Conservation (phyloP, 2,888 invertebrate species). For the Carabus problematicus region DNA sequence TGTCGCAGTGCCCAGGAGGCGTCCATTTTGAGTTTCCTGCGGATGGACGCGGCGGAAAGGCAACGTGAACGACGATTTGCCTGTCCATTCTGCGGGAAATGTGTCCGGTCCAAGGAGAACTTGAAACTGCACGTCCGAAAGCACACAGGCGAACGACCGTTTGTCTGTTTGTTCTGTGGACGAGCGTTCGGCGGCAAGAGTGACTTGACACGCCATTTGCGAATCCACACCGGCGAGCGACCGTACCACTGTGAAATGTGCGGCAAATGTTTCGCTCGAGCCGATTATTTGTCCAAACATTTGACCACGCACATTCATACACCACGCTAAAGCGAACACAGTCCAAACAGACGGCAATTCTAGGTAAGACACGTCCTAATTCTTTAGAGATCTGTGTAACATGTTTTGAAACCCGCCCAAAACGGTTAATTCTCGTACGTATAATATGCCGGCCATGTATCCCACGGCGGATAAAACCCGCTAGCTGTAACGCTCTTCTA, state of each 20-base stretch:
- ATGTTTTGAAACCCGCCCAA: too few relatives aligned
- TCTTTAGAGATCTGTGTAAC: too few relatives aligned
- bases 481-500: too few relatives aligned
- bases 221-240: slow-evolving; percentile 88
- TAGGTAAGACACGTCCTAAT: too few relatives aligned
- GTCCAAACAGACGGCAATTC: background rate
- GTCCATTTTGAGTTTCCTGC: slow-evolving; percentile 71
- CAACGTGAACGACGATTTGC: slow-evolving; percentile 79
- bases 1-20: slow-evolving; percentile 65
- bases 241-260: slow-evolving; percentile 93
- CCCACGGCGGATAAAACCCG: too few relatives aligned
- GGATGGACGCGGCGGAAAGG: slow-evolving; percentile 66
- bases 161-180: slow-evolving; percentile 88
- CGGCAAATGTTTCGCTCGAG: slow-evolving; percentile 89
- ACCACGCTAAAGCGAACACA: slow-evolving; percentile 62
- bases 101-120: slow-evolving; percentile 88
- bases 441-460: too few relatives aligned
- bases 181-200: slow-evolving; percentile 89
- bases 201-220: slow-evolving; percentile 83
- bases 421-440: too few relatives aligned
- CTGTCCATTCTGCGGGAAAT: slow-evolving; percentile 89
- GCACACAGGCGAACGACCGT: slow-evolving; percentile 88
- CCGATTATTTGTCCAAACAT: slow-evolving; percentile 90
- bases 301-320: slow-evolving; percentile 88
- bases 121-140: slow-evolving; percentile 86